These are phyloP conservation scores for Agapornis canus DNA, from an alignment of 2,797 vertebrate species.

Conservation along the genomic window DNA sequence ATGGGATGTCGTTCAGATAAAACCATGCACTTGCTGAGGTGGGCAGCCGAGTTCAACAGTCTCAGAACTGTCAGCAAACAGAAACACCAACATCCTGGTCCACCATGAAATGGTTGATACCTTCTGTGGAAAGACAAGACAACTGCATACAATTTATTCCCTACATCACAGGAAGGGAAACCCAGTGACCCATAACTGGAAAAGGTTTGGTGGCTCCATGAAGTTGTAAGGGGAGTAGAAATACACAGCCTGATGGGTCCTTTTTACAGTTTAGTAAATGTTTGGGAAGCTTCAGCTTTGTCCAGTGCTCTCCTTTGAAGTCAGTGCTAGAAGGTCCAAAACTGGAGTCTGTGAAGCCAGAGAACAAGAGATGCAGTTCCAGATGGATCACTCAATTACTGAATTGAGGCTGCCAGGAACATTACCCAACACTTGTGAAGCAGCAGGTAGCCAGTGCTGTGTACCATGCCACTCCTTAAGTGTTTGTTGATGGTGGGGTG, in stretches of 20 bases:
- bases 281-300: background rate
- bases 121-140: background rate
- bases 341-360: background rate
- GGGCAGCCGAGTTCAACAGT: background rate
- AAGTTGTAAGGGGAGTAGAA: background rate
- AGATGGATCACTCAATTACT: background rate
- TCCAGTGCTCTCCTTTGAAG: background rate
- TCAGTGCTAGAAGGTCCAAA: background rate
- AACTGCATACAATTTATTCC: background rate
- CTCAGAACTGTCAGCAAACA: background rate
- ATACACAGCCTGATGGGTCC: background rate
- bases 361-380: background rate
- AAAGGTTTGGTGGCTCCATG: background rate
- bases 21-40: background rate
- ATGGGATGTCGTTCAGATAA: background rate
- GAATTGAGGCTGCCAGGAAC: background rate
- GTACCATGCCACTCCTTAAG: background rate
- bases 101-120: background rate
- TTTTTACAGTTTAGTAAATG: background rate
- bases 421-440: background rate
- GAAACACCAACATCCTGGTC: background rate
- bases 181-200: background rate
- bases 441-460: accelerated
- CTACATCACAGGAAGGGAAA: background rate
- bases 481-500: accelerated